Conservation (phyloP, 2,797 vertebrate species). For the Diplodus sargus region DNA sequence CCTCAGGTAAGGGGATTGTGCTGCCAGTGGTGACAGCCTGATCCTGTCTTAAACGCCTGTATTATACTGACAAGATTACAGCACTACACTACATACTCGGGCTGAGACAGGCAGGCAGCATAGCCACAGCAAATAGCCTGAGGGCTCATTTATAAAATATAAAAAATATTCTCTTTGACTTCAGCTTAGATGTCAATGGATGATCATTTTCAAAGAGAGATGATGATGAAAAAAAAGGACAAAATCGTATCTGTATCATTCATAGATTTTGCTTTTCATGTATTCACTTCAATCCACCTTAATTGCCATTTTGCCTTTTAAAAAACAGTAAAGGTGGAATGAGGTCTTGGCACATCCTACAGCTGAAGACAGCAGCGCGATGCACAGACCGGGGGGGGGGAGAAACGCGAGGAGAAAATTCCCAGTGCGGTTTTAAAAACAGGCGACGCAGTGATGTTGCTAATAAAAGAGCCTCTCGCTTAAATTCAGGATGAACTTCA, state of each 20-base stretch:
- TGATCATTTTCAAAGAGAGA: slow-evolving; percentile 62
- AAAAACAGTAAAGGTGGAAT: slow-evolving; percentile 31
- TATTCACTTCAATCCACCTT: slow-evolving; percentile 44
- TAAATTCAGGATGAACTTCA: not conserved
- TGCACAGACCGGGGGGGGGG: not conserved
- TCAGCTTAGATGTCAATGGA: slow-evolving; percentile 59
- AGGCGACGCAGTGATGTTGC: not conserved
- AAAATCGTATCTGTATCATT: slow-evolving; percentile 53
- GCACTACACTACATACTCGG: slow-evolving; percentile 51
- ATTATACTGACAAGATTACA: slow-evolving; percentile 80
- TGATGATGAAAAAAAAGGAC: slow-evolving; percentile 43
- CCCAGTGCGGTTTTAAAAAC: not conserved
- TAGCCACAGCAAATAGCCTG: slow-evolving; percentile 60
- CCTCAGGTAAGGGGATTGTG: slow-evolving; percentile 82
- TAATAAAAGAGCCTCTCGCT: not conserved
- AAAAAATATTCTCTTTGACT: slow-evolving; percentile 70
- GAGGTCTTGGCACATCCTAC: slow-evolving; percentile 2
- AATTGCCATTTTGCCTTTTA: slow-evolving; percentile 42
- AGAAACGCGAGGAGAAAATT: not conserved
- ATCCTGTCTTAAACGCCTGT: slow-evolving; percentile 78
- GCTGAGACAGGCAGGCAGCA: slow-evolving; percentile 55
- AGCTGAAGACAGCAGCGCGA: not conserved
- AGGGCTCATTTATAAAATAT: slow-evolving; percentile 72
- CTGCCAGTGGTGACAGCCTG: slow-evolving; percentile 80
- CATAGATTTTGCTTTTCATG: slow-evolving; percentile 46